Conservation (phyloP, 2,797 vertebrate genomes). For the Pangasius krempfi region DNA sequence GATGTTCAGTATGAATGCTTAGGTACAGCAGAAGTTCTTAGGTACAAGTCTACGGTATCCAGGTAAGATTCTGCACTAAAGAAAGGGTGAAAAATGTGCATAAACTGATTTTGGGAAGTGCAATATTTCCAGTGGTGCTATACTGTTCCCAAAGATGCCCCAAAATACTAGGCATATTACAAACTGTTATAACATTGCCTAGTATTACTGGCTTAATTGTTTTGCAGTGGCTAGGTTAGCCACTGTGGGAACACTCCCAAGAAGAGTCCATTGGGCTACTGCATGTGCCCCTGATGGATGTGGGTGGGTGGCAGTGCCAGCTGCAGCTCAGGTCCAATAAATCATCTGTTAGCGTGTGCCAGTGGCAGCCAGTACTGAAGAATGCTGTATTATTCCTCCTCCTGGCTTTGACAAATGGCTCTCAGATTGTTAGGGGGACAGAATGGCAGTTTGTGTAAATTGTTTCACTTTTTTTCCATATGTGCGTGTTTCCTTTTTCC, state of each 20-base stretch:
- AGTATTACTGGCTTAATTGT: background rate
- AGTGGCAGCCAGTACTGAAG: conserved; percentile 34
- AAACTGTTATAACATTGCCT: background rate
- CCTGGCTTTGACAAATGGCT: conserved; percentile 63
- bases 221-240: background rate
- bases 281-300: conserved; percentile 37
- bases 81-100: background rate
- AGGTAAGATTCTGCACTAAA: too few relatives aligned
- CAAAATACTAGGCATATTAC: background rate
- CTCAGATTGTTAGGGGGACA: conserved; percentile 58
- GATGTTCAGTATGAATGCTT: background rate
- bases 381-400: conserved; percentile 51
- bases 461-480: conserved; percentile 37
- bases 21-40: background rate
- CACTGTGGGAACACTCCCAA: background rate
- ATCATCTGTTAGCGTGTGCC: conserved; percentile 34
- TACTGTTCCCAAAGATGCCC: background rate
- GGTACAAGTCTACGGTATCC: background rate
- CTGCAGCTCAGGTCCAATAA: conserved; percentile 51
- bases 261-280: conserved; percentile 30
- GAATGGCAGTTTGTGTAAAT: conserved; percentile 55
- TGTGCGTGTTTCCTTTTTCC: conserved; percentile 26
- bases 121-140: background rate
- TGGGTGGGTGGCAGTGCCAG: conserved; percentile 40
- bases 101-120: background rate